Conservation (phyloP, 2,113 vertebrate species). For the Stictonetta naevosa region DNA sequence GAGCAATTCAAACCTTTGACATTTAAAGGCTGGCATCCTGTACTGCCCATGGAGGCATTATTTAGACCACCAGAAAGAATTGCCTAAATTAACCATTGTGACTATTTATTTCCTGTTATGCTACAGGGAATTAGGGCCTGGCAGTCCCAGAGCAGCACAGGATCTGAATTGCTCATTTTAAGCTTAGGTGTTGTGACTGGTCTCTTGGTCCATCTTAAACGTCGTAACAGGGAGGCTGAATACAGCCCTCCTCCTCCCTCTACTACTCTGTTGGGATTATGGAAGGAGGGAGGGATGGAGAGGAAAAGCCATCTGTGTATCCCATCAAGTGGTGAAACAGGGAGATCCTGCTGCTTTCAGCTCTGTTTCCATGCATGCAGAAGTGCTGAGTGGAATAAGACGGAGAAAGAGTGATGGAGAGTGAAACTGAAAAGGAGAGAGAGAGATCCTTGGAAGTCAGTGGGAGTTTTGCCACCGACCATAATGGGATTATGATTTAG, state of each 20-base stretch:
- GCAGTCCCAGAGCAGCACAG: not conserved
- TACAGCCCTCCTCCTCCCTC: not conserved
- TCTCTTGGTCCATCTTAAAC: not conserved
- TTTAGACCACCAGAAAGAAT: not conserved
- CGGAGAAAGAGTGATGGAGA: slow-evolving; percentile 20
- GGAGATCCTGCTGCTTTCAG: slow-evolving; percentile 45
- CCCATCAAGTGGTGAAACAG: not conserved
- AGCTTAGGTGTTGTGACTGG: not conserved
- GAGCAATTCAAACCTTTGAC: slow-evolving; percentile 16
- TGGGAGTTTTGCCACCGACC: slow-evolving; percentile 2
- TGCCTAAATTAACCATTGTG: not conserved
- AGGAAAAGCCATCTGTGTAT: slow-evolving; percentile 52
- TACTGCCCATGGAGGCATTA: not conserved
- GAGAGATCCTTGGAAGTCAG: not conserved
- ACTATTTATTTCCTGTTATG: not conserved
- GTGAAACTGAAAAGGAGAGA: slow-evolving; percentile 34
- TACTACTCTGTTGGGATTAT: not conserved
- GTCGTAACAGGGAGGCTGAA: not conserved
- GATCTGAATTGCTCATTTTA: not conserved
- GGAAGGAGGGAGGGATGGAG: not conserved
- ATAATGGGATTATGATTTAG: slow-evolving; percentile 46
- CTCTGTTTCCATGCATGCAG: not conserved
- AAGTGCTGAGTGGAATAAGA: slow-evolving; percentile 35
- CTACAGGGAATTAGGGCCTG: not conserved
- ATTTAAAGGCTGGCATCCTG: not conserved